Evolutionary conservation across 1,140 invertebrate species (phyloP), one percentile per base, ranked within the genome.

Genomic region (Dufourea novaeangliae): DNA sequence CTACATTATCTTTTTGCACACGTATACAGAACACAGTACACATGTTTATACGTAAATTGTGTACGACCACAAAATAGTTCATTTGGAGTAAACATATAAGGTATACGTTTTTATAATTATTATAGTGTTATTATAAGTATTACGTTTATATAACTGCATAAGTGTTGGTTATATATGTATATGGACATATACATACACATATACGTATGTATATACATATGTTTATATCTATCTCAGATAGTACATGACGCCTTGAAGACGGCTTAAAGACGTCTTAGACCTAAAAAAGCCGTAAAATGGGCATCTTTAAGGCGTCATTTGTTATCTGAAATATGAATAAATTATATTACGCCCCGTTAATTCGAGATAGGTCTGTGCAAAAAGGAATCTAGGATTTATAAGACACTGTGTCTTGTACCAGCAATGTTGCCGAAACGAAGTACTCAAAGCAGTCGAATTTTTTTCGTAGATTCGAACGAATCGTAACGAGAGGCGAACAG

Each of bases 281-380:
- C n/a, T n/a, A n/a, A n/a, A n/a, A n/a, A n/a, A n/a, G n/a, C n/a
- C n/a, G n/a, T n/a, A n/a, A n/a, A n/a, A n/a, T n/a, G n/a, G n/a
- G 34, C 34, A 10, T 37, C 4, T 37, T 37, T 37, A 10, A 5
- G 34, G 3, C 4, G 10, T 27, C n/a, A 37, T n/a, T n/a, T n/a
- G n/a, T n/a, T n/a, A n/a, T n/a, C n/a, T n/a, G n/a, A n/a, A n/a
- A n/a, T n/a, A n/a, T n/a, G n/a, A n/a, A n/a, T n/a, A n/a, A n/a
- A 41, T 25, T 20, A 25, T 44, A 20, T 64, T 25, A 27, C 1
- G 11, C 5, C 39, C 41, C 10, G 27, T 74, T 74, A 74, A 75
- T 75, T 75, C 63, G 52, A 75, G 63, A 68, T 56, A 34, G 39
- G 63, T 41, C 52, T 44, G 11, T 62, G 44, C 41, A 34, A 25